These are phyloP conservation scores for Vultur gryphus DNA, from an alignment of 2,797 vertebrate genomes.

Conservation along the genomic window DNA sequence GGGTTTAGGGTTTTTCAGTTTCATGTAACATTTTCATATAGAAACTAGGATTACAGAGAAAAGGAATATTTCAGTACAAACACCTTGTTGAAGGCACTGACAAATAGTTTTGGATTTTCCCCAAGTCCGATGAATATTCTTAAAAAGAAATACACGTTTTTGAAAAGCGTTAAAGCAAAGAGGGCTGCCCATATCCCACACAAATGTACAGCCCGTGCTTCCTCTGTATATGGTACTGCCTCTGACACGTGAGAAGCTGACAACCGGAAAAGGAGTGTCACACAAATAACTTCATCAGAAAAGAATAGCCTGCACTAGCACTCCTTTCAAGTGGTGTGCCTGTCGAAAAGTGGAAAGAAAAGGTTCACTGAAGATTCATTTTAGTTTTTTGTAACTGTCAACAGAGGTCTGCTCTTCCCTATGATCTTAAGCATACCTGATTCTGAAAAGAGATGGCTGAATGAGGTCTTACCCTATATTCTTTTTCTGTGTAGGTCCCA, in stretches of 20 bases:
- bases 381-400: not conserved
- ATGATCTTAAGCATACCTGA: not conserved
- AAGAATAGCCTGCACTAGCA: not conserved
- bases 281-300: constrained; percentile 10
- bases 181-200: not conserved
- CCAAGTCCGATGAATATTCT: not conserved
- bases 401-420: not conserved
- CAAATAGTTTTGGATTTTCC: not conserved
- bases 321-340: not conserved
- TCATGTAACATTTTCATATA: not conserved
- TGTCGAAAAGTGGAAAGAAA: not conserved
- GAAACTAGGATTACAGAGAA: not conserved
- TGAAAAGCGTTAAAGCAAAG: not conserved
- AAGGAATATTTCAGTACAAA: not conserved
- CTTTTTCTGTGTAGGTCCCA: not conserved
- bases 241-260: constrained; percentile 47
- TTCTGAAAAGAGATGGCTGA: not conserved
- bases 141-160: not conserved
- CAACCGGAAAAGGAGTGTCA: constrained; percentile 56
- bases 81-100: not conserved
- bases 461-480: not conserved
- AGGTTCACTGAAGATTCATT: constrained; percentile 14
- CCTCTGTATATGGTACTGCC: not conserved
- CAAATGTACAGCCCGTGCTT: accelerated
- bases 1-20: not conserved